phyloP scores from a whole-genome alignment of 2,113 vertebrate species.

The Ptychochromis oligacanthus region DNA sequence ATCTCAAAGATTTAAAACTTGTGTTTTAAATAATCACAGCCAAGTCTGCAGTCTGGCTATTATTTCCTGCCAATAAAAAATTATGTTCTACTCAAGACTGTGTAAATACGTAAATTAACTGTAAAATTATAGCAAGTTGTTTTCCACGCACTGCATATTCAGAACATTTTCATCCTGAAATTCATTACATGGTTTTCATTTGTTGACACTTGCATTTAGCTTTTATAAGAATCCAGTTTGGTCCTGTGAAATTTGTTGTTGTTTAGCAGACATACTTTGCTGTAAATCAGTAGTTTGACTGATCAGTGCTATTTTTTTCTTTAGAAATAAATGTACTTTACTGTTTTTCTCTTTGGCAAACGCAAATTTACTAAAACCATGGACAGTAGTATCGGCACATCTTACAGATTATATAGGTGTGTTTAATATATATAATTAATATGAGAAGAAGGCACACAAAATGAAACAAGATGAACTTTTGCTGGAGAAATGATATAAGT shows the following conservation, averaged over 20 bases:
- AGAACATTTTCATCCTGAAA: not conserved
- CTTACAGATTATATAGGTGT: not conserved
- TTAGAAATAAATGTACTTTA: slow-evolving; percentile 5
- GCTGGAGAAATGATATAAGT: not conserved
- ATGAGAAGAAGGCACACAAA: slow-evolving; percentile 52
- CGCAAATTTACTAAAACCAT: not conserved
- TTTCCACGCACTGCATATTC: not conserved
- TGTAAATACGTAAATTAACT: not conserved
- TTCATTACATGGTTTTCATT: not conserved
- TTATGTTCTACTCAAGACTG: not conserved
- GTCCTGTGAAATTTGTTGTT: slow-evolving; percentile 11
- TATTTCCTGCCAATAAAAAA: not conserved
- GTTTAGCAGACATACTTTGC: slow-evolving; percentile 27
- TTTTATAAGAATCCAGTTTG: slow-evolving; percentile 2
- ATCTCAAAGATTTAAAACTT: slow-evolving; percentile 1
- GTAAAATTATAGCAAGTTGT: not conserved
- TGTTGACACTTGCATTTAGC: not conserved
- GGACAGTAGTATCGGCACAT: not conserved
- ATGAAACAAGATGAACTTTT: slow-evolving; percentile 7
- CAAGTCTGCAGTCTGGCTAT: not conserved
- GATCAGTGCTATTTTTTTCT: not conserved
- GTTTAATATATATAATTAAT: not conserved
- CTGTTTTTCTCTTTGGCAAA: not conserved
- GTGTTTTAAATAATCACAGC: not conserved
- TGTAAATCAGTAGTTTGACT: not conserved